A percentile compares a stretch with the other conserved stretches of the same genome.
Conservation (phyloP, 2,113 vertebrate genomes). For the Bubo scandiacus region DNA sequence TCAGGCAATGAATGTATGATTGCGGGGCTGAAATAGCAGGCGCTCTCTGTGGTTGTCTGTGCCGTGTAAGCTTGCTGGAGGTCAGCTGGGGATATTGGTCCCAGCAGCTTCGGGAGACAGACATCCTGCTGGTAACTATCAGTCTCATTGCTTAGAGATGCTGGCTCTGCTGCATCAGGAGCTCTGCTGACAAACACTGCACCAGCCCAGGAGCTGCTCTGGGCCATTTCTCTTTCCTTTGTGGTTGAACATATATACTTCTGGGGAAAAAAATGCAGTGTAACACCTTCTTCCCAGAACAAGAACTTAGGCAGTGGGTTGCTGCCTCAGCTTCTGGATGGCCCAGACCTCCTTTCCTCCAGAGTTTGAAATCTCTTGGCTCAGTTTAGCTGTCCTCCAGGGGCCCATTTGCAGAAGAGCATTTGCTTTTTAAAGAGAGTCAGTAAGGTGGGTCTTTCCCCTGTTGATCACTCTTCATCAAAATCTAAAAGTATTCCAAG, state of each 20-base stretch:
- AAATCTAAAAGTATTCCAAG: neutral
- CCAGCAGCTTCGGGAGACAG: neutral
- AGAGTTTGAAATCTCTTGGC: neutral
- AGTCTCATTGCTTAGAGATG: neutral
- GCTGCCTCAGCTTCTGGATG: slow-evolving; percentile 48
- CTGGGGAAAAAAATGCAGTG: neutral
- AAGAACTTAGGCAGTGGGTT: neutral
- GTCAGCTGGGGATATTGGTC: slow-evolving; percentile 53
- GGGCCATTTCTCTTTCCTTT: neutral
- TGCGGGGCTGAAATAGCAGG: slow-evolving; percentile 24
- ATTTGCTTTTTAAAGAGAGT: neutral
- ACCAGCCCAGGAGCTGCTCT: neutral
- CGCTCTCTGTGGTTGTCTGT: slow-evolving; percentile 9
- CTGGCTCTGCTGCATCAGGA: neutral
- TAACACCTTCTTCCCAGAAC: slow-evolving; percentile 40
- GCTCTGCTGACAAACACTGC: neutral
- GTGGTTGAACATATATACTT: slow-evolving; percentile 27
- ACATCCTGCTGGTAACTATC: neutral
- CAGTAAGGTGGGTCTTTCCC: neutral
- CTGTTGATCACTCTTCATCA: neutral
- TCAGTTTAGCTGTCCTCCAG: neutral
- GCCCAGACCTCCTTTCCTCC: neutral
- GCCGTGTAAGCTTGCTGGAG: neutral
- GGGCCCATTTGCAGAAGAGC: neutral
- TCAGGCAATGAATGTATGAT: slow-evolving; percentile 32